phyloP scores from a whole-genome alignment of 2,888 invertebrate species.

The Tineola bisselliella region DNA sequence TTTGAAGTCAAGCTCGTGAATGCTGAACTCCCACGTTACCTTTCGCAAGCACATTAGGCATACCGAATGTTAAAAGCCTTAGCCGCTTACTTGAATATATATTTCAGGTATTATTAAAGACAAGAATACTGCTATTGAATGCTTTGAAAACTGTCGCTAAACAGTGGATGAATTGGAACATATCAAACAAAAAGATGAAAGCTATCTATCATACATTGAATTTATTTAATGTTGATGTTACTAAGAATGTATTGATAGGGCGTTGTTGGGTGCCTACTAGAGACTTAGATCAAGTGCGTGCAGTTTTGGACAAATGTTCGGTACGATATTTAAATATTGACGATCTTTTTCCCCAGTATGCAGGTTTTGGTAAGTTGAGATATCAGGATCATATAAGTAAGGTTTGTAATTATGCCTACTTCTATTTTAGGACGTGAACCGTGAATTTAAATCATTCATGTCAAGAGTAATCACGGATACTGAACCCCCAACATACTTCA shows the following conservation, averaged over 20 bases:
- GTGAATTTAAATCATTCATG: conserved; percentile 72
- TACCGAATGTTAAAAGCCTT: not conserved
- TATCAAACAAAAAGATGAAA: conserved; percentile 87
- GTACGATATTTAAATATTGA: too few relatives aligned
- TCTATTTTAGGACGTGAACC: conserved; percentile 21
- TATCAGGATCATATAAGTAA: not conserved
- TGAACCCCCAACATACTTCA: conserved; percentile 86
- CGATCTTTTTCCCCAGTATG: too few relatives aligned
- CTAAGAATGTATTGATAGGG: conserved; percentile 82
- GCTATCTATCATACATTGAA: conserved; percentile 89
- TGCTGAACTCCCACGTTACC: too few relatives aligned
- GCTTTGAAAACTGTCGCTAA: conserved; percentile 83
- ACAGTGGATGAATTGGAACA: conserved; percentile 80
- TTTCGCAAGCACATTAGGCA: too few relatives aligned
- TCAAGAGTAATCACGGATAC: conserved; percentile 77
- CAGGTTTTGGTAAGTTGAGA: too few relatives aligned
- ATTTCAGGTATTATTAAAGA: conserved; percentile 79
- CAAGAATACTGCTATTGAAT: conserved; percentile 84
- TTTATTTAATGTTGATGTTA: conserved; percentile 82
- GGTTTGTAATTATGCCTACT: not conserved
- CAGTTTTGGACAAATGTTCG: conserved; percentile 26
- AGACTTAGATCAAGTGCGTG: conserved; percentile 72
- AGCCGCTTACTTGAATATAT: conserved; percentile 2
- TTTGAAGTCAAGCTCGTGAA: too few relatives aligned
- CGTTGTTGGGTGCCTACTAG: conserved; percentile 81